Percentiles rank a stretch among this genome's conserved stretches.
These are phyloP conservation scores for Heteractis magnifica DNA, from an alignment of 92 coral and sea anemone genomes.

Conservation along the genomic window DNA sequence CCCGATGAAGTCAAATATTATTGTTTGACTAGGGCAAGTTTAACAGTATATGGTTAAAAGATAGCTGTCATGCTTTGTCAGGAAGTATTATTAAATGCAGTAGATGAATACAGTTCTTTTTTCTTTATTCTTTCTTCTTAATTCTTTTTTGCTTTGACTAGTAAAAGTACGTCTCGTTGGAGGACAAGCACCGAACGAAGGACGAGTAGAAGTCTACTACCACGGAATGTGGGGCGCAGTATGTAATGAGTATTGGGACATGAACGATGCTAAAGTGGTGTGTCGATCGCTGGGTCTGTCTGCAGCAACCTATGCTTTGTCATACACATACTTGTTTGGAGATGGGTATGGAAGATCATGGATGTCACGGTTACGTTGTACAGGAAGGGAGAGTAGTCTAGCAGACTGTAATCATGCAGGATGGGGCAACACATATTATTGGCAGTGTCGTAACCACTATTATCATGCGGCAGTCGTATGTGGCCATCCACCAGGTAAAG, in stretches of 20 bases:
- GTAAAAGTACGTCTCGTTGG: conserved; percentile 5
- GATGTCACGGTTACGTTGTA: background rate
- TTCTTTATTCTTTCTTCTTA: background rate
- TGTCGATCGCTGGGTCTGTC: conserved; percentile 19
- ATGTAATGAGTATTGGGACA: conserved; percentile 12
- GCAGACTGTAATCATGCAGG: background rate
- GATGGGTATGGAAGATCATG: background rate
- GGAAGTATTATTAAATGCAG: background rate
- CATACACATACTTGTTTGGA: background rate
- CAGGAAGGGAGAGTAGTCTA: conserved; percentile 1
- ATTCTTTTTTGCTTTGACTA: background rate
- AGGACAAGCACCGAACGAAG: conserved; percentile 5
- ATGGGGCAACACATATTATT: conserved; percentile 2
- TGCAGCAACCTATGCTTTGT: conserved; percentile 6
- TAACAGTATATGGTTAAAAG: too few relatives aligned
- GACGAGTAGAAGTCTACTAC: conserved; percentile 16
- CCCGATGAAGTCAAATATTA: background rate
- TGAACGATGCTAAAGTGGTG: conserved; percentile 16
- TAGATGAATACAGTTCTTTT: background rate
- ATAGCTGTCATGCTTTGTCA: too few relatives aligned
- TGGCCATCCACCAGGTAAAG: background rate
- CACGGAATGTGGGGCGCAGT: conserved; percentile 4
- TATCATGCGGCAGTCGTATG: background rate
- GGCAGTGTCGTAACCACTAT: background rate
- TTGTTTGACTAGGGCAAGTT: background rate